Evolutionary conservation across 2,888 invertebrate genomes (phyloP).

Genomic region (Cremastinae sp.): DNA sequence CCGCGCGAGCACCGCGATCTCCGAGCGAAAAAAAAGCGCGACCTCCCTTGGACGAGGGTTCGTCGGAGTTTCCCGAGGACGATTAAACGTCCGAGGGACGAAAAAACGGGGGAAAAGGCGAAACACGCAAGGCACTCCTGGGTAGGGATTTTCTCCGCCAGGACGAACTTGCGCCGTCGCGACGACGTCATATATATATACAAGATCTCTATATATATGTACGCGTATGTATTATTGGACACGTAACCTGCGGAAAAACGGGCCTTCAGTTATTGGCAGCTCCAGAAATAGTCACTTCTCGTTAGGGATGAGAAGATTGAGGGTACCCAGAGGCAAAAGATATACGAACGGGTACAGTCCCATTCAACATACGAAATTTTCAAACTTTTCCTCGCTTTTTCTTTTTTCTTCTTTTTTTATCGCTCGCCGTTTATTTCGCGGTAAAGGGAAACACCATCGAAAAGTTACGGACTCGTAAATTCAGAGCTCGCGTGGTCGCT

Average conservation of each 20-base stretch:
- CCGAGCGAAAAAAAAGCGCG: slow-evolving; percentile 34
- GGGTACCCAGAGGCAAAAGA: neutral
- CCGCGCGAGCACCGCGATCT: slow-evolving; percentile 26
- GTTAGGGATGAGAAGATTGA: slow-evolving; percentile 1
- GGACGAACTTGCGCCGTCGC: slow-evolving; percentile 47
- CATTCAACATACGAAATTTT: too few relatives aligned
- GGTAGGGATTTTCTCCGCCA: slow-evolving; percentile 8
- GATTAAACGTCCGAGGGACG: slow-evolving; percentile 39
- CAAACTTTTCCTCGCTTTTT: too few relatives aligned
- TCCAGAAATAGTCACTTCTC: slow-evolving; percentile 3
- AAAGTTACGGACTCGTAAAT: too few relatives aligned
- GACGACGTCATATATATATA: slow-evolving; percentile 24
- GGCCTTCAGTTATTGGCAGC: slow-evolving; percentile 12
- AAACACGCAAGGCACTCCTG: neutral
- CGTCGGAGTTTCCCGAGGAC: slow-evolving; percentile 43
- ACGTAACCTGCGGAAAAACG: neutral
- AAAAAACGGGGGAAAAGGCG: neutral
- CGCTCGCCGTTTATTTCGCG: too few relatives aligned
- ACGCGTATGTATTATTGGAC: slow-evolving; percentile 6
- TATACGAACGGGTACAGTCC: too few relatives aligned
- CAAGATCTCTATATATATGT: neutral
- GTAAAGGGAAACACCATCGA: too few relatives aligned
- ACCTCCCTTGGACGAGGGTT: slow-evolving; percentile 32
- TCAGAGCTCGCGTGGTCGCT: too few relatives aligned
- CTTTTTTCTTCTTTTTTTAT: too few relatives aligned